Percentiles rank a stretch among this genome's conserved stretches.
These are phyloP conservation scores for Antennarius striatus DNA, from an alignment of 2,113 vertebrate species.

Conservation along the genomic window DNA sequence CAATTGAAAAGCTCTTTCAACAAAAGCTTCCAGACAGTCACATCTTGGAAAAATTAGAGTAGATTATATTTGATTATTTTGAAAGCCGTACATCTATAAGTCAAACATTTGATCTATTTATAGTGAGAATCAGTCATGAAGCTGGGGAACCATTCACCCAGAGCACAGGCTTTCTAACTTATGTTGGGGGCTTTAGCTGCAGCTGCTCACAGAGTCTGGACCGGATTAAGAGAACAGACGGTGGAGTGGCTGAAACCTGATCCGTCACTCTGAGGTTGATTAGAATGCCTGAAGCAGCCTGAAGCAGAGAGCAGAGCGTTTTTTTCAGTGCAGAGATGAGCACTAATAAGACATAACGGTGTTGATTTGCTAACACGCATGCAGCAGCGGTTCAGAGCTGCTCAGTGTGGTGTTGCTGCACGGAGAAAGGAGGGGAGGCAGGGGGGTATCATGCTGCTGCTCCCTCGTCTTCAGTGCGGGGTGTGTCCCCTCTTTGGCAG, in stretches of 20 bases:
- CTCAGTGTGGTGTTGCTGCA: slow-evolving; percentile 48
- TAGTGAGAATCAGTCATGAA: background rate
- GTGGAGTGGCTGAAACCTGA: slow-evolving; percentile 37
- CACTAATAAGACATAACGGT: slow-evolving; percentile 37
- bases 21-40: too few species aligned
- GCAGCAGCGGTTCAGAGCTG: slow-evolving; percentile 37
- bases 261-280: slow-evolving; percentile 61
- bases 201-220: slow-evolving; percentile 9
- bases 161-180: background rate
- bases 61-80: too few species aligned
- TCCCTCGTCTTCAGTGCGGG: slow-evolving; percentile 51
- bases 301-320: slow-evolving; percentile 35
- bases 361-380: slow-evolving; percentile 54
- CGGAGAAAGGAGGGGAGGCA: slow-evolving; percentile 29
- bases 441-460: slow-evolving; percentile 55
- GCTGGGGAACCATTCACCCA: background rate
- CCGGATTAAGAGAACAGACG: slow-evolving; percentile 15
- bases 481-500: slow-evolving; percentile 64
- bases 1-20: too few species aligned
- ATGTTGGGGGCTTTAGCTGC: background rate
- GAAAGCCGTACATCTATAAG: too few species aligned
- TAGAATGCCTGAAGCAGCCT: slow-evolving; percentile 45
- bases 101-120: too few species aligned
- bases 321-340: slow-evolving; percentile 24
- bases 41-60: too few species aligned